Percentiles rank a stretch among this genome's conserved stretches.
Evolutionary conservation across 2,113 vertebrate genomes (phyloP).

Genomic region (Zosterops japonicus): DNA sequence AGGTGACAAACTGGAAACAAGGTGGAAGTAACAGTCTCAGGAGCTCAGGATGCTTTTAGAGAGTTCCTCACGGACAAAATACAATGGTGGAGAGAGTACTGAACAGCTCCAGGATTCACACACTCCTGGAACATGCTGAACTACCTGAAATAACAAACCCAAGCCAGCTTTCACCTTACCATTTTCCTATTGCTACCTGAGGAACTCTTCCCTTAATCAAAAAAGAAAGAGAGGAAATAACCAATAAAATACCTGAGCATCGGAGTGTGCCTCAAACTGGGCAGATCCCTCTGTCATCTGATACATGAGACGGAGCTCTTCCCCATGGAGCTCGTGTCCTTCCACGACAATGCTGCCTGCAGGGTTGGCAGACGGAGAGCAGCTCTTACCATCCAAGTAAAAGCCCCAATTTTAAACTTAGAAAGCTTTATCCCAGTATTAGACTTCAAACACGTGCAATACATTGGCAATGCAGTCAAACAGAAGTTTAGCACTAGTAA

Average conservation of each 20-base stretch:
- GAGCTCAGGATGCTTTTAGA: not conserved
- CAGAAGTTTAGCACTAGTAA: not conserved
- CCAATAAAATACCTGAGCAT: constrained; percentile 83
- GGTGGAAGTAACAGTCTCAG: not conserved
- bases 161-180: not conserved
- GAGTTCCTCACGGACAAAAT: not conserved
- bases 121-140: not conserved
- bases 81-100: accelerated
- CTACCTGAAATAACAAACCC: not conserved
- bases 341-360: constrained; percentile 87
- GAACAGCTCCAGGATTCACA: not conserved
- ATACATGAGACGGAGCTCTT: constrained; percentile 93
- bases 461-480: not conserved
- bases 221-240: not conserved
- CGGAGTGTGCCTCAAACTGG: constrained; percentile 93
- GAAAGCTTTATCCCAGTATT: not conserved
- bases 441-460: not conserved
- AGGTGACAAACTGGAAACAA: not conserved
- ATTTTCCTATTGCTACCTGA: not conserved
- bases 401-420: not conserved
- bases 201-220: not conserved
- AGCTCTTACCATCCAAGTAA: not conserved
- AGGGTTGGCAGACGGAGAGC: not conserved
- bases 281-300: constrained; percentile 76
- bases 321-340: constrained; percentile 88